Conservation (phyloP, 2,888 invertebrate genomes). For the Amblyjoppa proteus region DNA sequence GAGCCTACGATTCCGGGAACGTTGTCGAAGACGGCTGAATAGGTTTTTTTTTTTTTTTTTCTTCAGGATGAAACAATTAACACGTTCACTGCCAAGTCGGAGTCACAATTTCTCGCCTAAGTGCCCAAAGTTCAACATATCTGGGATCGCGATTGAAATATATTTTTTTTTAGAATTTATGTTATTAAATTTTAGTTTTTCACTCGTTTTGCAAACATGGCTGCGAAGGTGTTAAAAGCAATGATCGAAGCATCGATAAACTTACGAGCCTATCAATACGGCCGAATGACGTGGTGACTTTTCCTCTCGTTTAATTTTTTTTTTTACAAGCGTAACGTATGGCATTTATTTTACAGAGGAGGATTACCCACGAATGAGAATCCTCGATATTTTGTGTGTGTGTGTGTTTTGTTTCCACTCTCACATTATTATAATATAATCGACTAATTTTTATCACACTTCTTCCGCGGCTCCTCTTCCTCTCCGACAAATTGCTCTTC, state of each 20-base stretch:
- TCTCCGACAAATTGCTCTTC: constrained; percentile 23
- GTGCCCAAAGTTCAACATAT: not conserved
- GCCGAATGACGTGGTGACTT: constrained; percentile 37
- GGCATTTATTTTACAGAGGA: constrained; percentile 84
- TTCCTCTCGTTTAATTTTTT: constrained; percentile 48
- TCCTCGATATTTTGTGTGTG: constrained; percentile 53
- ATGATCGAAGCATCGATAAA: constrained; percentile 21
- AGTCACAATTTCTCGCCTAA: not conserved
- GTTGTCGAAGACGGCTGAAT: constrained; percentile 37
- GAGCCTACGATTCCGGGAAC: constrained; percentile 41
- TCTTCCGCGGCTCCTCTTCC: constrained; percentile 41
- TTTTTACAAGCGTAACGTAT: constrained; percentile 84
- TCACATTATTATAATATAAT: constrained; percentile 67
- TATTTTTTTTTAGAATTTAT: not conserved
- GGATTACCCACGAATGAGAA: constrained; percentile 68
- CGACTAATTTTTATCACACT: constrained; percentile 69
- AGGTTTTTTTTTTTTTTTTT: constrained; percentile 8
- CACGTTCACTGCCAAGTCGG: constrained; percentile 5
- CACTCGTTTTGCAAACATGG: not conserved
- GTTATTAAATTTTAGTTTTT: not conserved
- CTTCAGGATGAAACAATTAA: constrained; percentile 17
- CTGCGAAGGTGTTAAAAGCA: not conserved
- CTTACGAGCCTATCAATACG: not conserved
- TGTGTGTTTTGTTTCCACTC: constrained; percentile 40
- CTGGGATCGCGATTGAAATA: not conserved